Evolutionary conservation across 2,113 vertebrate species (phyloP), one percentile per base, ranked within the genome.

Genomic region (Jaculus jaculus): DNA sequence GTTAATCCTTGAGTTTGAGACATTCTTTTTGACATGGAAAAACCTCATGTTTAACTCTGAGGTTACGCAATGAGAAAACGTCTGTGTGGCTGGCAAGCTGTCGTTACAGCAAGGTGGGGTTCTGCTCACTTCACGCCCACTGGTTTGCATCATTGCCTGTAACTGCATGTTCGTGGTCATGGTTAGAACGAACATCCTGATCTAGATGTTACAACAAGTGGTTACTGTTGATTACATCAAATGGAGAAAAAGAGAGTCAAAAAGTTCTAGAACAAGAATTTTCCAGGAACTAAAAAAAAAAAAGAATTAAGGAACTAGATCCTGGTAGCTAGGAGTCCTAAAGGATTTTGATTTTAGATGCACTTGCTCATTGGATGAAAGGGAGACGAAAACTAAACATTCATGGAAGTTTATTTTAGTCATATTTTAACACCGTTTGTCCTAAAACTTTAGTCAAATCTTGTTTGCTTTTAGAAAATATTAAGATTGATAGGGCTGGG

Each of bases 11-110:
- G 54, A 92, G 34, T 69, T 54, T 89, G 63, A 91, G 42, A 66
- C 86, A 61, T 85, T 78, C 20, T 77, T 94, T 89, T 96, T 79
- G 79, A 69, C 26, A 71, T 63, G 0, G 8, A 79, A 30, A 85
- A 84, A 92, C 91, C 90, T 90, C 68, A 83, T 23, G 54, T 90
- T 93, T 90, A 69, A 26, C 84, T 88, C 68, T 51, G 77, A 96
- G 91, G 60, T 34, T 42, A 3, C 47, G 30, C 66, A 42, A 20
- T 83, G 77, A 72, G 78, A 90, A 91, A 63, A 17, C 66, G 68
- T 26, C 5, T 18, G 18, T 90, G 73, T 63, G 82, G 42, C 73
- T 39, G 32, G 77, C 47, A 71, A 69, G 68, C 79, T 87, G 26
- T 26, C 24, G 87, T 60, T n/a, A 34, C 37, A 3, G 1, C 60